phyloP scores from a whole-genome alignment of 2,797 vertebrate species.

The Eleutherodactylus coqui region DNA sequence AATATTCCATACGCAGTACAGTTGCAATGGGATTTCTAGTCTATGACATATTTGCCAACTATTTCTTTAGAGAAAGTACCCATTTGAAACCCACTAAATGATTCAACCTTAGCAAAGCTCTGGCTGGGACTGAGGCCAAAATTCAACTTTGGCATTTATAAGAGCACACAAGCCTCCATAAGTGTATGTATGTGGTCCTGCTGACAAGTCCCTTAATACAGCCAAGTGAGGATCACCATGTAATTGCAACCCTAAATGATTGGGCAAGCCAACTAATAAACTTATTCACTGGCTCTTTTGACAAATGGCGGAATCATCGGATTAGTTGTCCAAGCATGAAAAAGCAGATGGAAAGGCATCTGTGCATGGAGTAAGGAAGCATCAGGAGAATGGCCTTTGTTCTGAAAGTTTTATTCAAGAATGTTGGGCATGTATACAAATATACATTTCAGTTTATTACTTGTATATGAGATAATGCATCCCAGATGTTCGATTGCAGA shows the following conservation, averaged over 20 bases:
- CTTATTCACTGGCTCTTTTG: background rate
- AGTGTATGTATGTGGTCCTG: constrained; percentile 22
- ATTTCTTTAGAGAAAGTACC: constrained; percentile 3
- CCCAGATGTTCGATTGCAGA: background rate
- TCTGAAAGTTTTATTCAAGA: constrained; percentile 19
- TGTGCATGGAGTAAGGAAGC: background rate
- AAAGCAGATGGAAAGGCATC: background rate
- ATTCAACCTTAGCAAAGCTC: background rate
- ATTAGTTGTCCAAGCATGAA: constrained; percentile 20
- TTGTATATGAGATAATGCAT: constrained; percentile 18
- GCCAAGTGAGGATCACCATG: constrained; percentile 27
- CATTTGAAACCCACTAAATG: background rate
- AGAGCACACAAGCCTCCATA: constrained; percentile 3
- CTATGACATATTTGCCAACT: background rate
- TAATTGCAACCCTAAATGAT: constrained; percentile 7
- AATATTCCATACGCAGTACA: background rate
- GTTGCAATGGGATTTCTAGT: background rate
- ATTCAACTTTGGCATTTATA: constrained; percentile 8
- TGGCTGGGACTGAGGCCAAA: background rate
- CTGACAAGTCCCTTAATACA: constrained; percentile 12
- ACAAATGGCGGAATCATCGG: background rate
- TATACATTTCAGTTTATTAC: constrained; percentile 24
- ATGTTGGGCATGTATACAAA: constrained; percentile 31
- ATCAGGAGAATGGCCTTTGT: constrained; percentile 10
- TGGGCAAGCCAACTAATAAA: constrained; percentile 16